Conservation (phyloP, 2,888 invertebrate genomes). For the Physocephala rufipes region DNA sequence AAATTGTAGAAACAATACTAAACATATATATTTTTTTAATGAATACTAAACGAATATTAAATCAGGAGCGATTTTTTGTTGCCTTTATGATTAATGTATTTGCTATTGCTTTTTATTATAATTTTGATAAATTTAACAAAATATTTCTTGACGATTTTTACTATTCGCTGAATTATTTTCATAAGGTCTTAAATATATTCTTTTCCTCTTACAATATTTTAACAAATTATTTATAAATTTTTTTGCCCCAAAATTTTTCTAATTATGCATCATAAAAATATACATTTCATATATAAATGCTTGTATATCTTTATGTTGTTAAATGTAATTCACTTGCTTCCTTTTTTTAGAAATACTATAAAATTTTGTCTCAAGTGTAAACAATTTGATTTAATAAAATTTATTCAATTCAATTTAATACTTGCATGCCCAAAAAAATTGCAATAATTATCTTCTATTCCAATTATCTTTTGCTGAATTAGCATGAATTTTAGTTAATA, state of each 20-base stretch:
- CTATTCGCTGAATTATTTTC: not conserved
- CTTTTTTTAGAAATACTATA: conserved; percentile 50
- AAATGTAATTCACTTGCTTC: conserved; percentile 25
- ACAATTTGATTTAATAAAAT: conserved; percentile 51
- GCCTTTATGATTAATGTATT: conserved; percentile 9
- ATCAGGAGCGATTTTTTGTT: conserved; percentile 8
- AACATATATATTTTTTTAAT: not conserved
- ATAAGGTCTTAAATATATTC: conserved; percentile 3
- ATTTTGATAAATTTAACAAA: not conserved
- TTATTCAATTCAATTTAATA: too few relatives aligned
- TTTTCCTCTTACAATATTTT: not conserved
- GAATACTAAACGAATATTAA: conserved; percentile 8
- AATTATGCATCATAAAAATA: conserved; percentile 36
- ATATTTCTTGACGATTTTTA: too few relatives aligned
- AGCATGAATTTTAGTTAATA: not conserved
- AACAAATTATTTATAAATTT: too few relatives aligned
- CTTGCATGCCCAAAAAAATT: not conserved
- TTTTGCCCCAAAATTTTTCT: conserved; percentile 20
- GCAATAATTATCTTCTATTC: conserved; percentile 2
- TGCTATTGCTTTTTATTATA: not conserved
- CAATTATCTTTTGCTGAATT: not conserved
- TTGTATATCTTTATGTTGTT: conserved; percentile 40
- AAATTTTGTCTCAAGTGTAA: conserved; percentile 51
- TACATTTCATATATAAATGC: conserved; percentile 20
- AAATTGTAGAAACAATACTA: not conserved